These are phyloP conservation scores for Monochamus alternatus DNA, from an alignment of 2,888 invertebrate genomes.

Conservation along the genomic window DNA sequence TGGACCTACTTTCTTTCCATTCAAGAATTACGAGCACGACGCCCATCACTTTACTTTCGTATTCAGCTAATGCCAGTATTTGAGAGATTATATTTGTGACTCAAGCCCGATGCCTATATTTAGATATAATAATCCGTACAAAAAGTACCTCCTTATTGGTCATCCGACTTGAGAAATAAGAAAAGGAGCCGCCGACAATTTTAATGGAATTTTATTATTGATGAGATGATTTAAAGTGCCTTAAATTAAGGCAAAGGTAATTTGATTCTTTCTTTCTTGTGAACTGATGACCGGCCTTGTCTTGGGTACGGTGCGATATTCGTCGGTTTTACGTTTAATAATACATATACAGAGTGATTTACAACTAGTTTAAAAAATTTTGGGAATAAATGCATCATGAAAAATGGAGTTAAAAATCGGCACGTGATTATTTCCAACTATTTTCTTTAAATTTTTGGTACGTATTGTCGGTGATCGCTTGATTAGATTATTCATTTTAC, in stretches of 20 bases:
- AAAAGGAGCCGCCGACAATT: constrained; percentile 11
- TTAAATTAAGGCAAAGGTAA: constrained; percentile 9
- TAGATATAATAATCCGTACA: constrained; percentile 13
- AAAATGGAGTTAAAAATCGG: no score
- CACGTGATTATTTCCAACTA: no score
- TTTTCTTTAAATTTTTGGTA: no score
- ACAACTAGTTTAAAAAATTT: no score
- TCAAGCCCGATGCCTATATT: constrained; percentile 5
- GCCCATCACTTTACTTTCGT: background rate
- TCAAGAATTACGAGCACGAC: background rate
- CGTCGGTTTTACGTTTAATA: no score
- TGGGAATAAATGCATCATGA: no score
- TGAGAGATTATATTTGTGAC: background rate
- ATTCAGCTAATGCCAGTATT: constrained; percentile 10
- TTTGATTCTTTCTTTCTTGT: constrained; percentile 2
- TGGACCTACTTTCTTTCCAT: background rate
- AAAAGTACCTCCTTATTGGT: constrained; percentile 8
- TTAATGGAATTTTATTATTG: constrained; percentile 10
- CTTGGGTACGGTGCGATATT: background rate
- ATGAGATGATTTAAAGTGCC: background rate
- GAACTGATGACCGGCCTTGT: background rate
- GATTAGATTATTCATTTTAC: no score
- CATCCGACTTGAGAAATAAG: background rate
- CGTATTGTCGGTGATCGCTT: no score
- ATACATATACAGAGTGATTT: no score